Conservation (phyloP, 2,888 invertebrate genomes). For the Acleris emargana region DNA sequence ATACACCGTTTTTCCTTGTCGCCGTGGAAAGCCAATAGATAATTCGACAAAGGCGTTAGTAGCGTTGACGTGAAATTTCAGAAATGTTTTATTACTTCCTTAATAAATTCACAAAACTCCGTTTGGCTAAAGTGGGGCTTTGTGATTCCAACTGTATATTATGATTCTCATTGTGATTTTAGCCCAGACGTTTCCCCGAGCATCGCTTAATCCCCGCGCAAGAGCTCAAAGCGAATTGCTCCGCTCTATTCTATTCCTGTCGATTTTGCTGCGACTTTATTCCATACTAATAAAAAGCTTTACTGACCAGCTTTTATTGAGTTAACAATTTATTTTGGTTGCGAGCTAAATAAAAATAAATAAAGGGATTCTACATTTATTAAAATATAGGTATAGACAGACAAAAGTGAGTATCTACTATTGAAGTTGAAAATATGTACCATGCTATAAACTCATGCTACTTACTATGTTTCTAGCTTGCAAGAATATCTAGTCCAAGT, state of each 20-base stretch:
- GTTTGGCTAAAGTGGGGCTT: slow-evolving; percentile 50
- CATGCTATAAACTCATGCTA: no score
- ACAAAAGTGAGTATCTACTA: no score
- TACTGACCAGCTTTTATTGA: background rate
- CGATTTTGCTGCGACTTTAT: slow-evolving; percentile 37
- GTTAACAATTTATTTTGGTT: slow-evolving; percentile 3
- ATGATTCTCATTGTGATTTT: slow-evolving; percentile 53
- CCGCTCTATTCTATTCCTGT: slow-evolving; percentile 46
- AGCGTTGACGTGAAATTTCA: slow-evolving; percentile 34
- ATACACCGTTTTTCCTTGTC: slow-evolving; percentile 41
- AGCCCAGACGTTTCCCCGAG: slow-evolving; percentile 45
- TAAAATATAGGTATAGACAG: no score
- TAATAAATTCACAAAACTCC: slow-evolving; percentile 46
- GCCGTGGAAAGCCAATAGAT: slow-evolving; percentile 30
- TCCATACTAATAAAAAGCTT: slow-evolving; percentile 19
- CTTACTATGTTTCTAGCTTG: no score
- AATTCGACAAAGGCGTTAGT: slow-evolving; percentile 35
- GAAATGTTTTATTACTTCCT: slow-evolving; percentile 44
- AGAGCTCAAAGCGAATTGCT: slow-evolving; percentile 51
- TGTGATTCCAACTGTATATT: slow-evolving; percentile 54
- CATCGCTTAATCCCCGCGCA: slow-evolving; percentile 50
- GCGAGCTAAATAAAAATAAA: no score
- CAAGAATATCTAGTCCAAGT: no score
- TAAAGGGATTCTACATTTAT: no score
- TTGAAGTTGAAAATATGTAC: no score